These are phyloP conservation scores for Sphaeramia orbicularis DNA, from an alignment of 2,797 vertebrate species.

Conservation along the genomic window DNA sequence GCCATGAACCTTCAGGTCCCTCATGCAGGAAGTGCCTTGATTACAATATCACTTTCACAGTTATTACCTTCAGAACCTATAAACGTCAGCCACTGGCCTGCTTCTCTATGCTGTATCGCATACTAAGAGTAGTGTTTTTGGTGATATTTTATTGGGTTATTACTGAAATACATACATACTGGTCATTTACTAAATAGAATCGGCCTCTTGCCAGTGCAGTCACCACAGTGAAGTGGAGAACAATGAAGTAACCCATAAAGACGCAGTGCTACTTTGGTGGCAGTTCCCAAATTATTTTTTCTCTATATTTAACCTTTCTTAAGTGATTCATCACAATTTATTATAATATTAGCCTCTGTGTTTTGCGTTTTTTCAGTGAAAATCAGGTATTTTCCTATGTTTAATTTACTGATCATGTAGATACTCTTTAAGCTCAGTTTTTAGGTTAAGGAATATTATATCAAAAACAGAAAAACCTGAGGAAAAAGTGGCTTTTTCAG, in stretches of 20 bases:
- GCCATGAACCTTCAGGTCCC: slow-evolving; percentile 28
- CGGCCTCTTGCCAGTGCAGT: slow-evolving; percentile 4
- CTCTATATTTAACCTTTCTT: no score
- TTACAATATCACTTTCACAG: slow-evolving; percentile 57
- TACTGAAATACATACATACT: slow-evolving; percentile 30
- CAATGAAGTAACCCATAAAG: background rate
- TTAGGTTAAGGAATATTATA: no score
- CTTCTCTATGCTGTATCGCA: slow-evolving; percentile 11
- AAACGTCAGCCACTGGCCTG: slow-evolving; percentile 30
- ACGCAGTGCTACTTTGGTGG: no score
- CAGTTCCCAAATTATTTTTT: no score
- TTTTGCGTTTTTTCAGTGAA: no score
- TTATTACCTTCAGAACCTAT: slow-evolving; percentile 60
- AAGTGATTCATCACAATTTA: no score
- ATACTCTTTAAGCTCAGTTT: no score
- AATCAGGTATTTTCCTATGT: no score
- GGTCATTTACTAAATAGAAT: slow-evolving; percentile 35
- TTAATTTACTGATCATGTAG: no score
- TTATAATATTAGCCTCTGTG: no score
- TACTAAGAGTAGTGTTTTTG: slow-evolving; percentile 18
- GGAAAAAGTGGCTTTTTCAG: no score
- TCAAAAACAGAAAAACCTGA: no score
- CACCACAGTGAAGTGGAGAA: slow-evolving; percentile 18
- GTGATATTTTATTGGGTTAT: slow-evolving; percentile 47
- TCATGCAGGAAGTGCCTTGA: slow-evolving; percentile 40